Base-by-base conservation (phyloP, 2,113 vertebrate species). In the Phycodurus eques region DNA sequence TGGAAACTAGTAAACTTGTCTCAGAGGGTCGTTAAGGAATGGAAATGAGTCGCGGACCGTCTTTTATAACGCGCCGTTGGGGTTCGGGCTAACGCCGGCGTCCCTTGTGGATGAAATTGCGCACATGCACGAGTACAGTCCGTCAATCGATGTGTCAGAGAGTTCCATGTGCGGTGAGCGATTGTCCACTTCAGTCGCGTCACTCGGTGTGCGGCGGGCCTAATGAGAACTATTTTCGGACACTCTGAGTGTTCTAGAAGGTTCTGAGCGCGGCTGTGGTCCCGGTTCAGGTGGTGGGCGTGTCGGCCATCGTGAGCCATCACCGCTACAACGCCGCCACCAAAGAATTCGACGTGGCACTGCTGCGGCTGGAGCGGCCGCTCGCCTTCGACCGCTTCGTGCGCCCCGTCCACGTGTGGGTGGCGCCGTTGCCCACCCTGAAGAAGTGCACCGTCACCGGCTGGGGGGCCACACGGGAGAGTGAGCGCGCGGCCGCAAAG, bases 391-490 rank as follows among this genome's bases (percentile, higher is more conserved):
- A 79, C 67, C 6, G 51, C 2, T 87, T 67, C 2, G 78, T 93
- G 49, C 67, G 89, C 47, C 90, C 92, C 66, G 90, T 93, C 8
- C 19, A 78, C 35, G 6, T 92, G 75, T 90, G 87, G 77, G 78
- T 57, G 53, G 2, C 2, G 0, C 62, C 86, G 0, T 47, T 88
- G 46, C 49, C 76, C 1, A n/a, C 62, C 35, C 4, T 15, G 56
- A 70, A 17, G 22, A 74, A 5, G 31, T 93, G 93, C 77, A 87
- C 89, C 27, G 64, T 91, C 80, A 93, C 92, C 0, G 92, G 91
- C 76, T 92, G 93, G 91, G 92, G 92, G 4, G 59, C 88, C 75
- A 92, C 89, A 11, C 77, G 63, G 68, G 91, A 93, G 71, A 90
- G 92, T 93, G 79, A 83, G 88, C 14, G 49, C 4, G 1, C 1